Evolutionary conservation across 2,797 vertebrate species (phyloP).

Genomic region (Amniataba percoides): DNA sequence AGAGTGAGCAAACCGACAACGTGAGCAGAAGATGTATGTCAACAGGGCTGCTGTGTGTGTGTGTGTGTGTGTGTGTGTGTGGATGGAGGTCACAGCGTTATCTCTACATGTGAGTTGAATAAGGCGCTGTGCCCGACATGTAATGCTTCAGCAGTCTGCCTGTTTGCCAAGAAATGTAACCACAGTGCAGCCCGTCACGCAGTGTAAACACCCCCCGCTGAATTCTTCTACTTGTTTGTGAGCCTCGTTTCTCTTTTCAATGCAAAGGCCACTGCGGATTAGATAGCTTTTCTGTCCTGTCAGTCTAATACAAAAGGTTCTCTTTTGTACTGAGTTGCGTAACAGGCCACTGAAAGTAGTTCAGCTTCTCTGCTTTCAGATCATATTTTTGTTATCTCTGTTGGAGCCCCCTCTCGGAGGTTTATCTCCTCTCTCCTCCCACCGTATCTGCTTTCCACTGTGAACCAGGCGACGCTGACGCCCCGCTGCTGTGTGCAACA

Average conservation of each 20-base stretch:
- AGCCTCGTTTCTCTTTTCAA: slow-evolving; percentile 17
- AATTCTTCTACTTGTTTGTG: slow-evolving; percentile 13
- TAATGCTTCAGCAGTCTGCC: neutral
- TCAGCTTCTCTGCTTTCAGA: slow-evolving; percentile 54
- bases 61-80: neutral
- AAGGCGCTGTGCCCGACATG: neutral
- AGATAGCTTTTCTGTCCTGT: slow-evolving; percentile 11
- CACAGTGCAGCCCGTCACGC: slow-evolving; percentile 1
- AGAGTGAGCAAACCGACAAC: slow-evolving; percentile 23
- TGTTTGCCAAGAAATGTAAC: slow-evolving; percentile 1
- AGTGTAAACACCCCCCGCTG: slow-evolving; percentile 17
- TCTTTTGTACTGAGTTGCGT: slow-evolving; percentile 39
- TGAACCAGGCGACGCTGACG: slow-evolving; percentile 28
- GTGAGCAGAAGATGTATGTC: slow-evolving; percentile 38
- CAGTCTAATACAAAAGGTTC: slow-evolving; percentile 24
- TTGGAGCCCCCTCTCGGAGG: slow-evolving; percentile 32
- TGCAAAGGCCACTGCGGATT: slow-evolving; percentile 38
- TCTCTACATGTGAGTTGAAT: slow-evolving; percentile 3
- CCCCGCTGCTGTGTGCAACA: slow-evolving; percentile 5
- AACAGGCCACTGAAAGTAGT: slow-evolving; percentile 31
- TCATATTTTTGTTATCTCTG: slow-evolving; percentile 52
- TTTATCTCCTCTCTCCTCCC: slow-evolving; percentile 38
- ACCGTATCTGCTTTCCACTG: slow-evolving; percentile 54
- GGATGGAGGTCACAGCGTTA: slow-evolving; percentile 9
- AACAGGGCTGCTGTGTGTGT: neutral